Conservation (phyloP, 2,888 invertebrate species). For the Diarsia dahlii region DNA sequence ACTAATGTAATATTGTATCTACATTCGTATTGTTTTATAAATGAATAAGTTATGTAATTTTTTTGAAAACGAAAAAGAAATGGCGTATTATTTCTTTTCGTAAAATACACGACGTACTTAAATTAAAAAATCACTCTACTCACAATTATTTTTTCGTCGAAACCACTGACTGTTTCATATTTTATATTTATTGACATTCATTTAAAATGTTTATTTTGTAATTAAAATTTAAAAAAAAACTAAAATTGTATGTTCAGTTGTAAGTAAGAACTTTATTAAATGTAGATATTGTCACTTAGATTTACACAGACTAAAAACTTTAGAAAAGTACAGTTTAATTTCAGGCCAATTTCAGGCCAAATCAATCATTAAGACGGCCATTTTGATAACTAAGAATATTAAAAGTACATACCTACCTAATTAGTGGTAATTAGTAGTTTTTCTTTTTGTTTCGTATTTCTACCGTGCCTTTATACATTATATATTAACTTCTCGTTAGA, state of each 20-base stretch:
- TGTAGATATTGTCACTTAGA: too few species aligned
- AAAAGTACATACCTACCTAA: background rate
- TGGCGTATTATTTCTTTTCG: background rate
- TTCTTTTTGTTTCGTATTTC: too few species aligned
- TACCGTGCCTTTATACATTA: too few species aligned
- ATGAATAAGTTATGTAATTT: too few species aligned
- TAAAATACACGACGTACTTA: too few species aligned
- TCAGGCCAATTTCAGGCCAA: background rate
- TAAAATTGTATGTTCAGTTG: background rate
- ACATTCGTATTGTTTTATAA: too few species aligned
- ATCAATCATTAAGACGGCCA: background rate
- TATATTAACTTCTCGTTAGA: background rate
- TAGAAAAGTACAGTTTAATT: slow-evolving; percentile 1
- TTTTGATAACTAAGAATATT: background rate
- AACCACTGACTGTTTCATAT: background rate
- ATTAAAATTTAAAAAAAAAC: background rate
- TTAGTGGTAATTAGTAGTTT: too few species aligned
- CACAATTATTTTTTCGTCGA: background rate
- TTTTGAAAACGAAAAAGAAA: too few species aligned
- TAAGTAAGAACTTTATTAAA: background rate
- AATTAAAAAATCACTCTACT: too few species aligned
- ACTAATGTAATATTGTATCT: background rate
- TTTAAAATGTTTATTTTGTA: too few species aligned
- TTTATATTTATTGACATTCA: too few species aligned
- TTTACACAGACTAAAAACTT: slow-evolving; percentile 13